phyloP scores from a whole-genome alignment of 1,140 invertebrate genomes.

The Zaprionus tsacasi region DNA sequence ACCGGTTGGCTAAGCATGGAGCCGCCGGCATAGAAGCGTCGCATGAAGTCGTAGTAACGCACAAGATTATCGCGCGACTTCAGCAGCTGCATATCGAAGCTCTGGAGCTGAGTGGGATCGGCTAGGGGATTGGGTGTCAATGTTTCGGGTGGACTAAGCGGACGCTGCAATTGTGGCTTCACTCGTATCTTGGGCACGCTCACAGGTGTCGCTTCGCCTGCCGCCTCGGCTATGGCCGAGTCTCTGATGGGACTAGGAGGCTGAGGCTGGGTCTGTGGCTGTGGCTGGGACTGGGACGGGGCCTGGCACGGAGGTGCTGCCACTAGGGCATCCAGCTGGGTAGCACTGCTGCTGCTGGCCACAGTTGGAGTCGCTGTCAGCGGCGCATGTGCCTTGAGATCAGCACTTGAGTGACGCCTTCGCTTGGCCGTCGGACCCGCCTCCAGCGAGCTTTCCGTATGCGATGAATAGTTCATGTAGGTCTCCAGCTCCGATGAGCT shows the following conservation, averaged over 20 bases:
- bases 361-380: slow-evolving; percentile 5
- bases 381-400: slow-evolving; percentile 51
- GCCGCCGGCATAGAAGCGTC: slow-evolving; percentile 72
- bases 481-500: slow-evolving; percentile 81
- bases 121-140: slow-evolving; percentile 1
- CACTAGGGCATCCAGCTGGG: slow-evolving; percentile 49
- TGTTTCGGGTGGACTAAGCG: slow-evolving; percentile 60
- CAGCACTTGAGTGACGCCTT: slow-evolving; percentile 71
- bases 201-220: slow-evolving; percentile 31
- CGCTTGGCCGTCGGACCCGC: slow-evolving; percentile 70
- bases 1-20: slow-evolving; percentile 65
- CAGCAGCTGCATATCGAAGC: slow-evolving; percentile 65
- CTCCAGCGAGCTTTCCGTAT: slow-evolving; percentile 80
- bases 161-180: slow-evolving; percentile 73
- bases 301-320: slow-evolving; percentile 16
- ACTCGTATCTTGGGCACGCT: slow-evolving; percentile 76
- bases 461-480: slow-evolving; percentile 77
- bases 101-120: slow-evolving; percentile 16
- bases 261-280: slow-evolving; percentile 23
- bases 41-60: slow-evolving; percentile 79
- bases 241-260: neutral
- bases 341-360: slow-evolving; percentile 41
- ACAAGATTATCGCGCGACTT: slow-evolving; percentile 78
- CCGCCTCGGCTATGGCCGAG: slow-evolving; percentile 27
- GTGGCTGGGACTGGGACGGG: slow-evolving; percentile 18